Percentiles rank a stretch among this genome's conserved stretches.
Evolutionary conservation across 1,140 invertebrate genomes (phyloP).

Genomic region (Aleiodes sp.): DNA sequence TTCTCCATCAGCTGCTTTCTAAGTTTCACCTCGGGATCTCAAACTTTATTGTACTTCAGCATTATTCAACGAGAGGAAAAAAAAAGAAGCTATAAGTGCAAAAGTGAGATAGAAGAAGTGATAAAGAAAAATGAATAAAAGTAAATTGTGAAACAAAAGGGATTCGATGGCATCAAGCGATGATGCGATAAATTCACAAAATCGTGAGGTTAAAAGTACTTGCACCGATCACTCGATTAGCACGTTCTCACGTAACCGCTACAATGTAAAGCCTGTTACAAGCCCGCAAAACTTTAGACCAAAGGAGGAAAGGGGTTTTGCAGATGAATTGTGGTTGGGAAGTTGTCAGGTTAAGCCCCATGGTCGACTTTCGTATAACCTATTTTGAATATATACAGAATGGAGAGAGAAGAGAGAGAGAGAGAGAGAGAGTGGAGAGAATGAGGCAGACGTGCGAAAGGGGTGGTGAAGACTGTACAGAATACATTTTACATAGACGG

Average conservation of each 20-base stretch:
- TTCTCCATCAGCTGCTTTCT: constrained; percentile 7
- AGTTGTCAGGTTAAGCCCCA: constrained; percentile 13
- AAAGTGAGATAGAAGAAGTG: not conserved
- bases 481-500: constrained; percentile 12
- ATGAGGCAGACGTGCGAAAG: constrained; percentile 15
- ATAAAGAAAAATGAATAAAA: not conserved
- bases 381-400: constrained; percentile 12
- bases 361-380: constrained; percentile 16
- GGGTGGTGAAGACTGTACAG: not conserved
- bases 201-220: not conserved
- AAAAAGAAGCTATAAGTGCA: not conserved
- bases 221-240: constrained; percentile 28
- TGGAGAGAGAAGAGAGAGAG: not conserved
- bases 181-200: not conserved
- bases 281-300: constrained; percentile 6
- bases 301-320: constrained; percentile 1
- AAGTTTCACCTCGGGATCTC: not conserved
- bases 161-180: not conserved
- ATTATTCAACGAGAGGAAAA: too few species aligned
- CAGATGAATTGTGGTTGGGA: constrained; percentile 16
- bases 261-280: constrained; percentile 11
- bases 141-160: not conserved
- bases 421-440: not conserved
- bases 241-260: constrained; percentile 22
- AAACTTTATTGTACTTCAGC: not conserved